Evolutionary conservation across 2,888 invertebrate species (phyloP).

Genomic region (Erebia epiphron): DNA sequence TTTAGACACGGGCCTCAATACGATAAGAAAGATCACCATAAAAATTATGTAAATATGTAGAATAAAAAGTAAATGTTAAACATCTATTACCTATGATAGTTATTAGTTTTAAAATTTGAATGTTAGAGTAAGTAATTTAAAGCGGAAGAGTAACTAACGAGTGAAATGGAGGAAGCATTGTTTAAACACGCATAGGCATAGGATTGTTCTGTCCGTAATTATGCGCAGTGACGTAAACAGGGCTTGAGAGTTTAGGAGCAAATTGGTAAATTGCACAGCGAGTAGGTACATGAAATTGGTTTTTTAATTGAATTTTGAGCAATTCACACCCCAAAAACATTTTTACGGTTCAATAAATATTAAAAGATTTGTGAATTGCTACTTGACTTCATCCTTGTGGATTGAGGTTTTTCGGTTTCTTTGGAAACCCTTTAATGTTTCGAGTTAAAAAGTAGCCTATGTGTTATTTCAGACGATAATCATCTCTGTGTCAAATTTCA

Average conservation of each 20-base stretch:
- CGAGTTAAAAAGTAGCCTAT: no score
- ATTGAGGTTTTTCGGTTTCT: no score
- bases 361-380: not conserved
- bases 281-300: slow-evolving; percentile 3
- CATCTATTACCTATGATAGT: not conserved
- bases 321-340: slow-evolving; percentile 2
- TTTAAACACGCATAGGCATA: not conserved
- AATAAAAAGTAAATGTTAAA: no score
- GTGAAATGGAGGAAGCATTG: not conserved
- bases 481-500: no score
- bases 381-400: no score
- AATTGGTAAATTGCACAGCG: slow-evolving; percentile 8
- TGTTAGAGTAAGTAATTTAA: no score
- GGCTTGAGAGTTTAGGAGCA: not conserved
- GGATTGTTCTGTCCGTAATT: not conserved
- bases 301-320: slow-evolving; percentile 17
- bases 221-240: slow-evolving; percentile 1
- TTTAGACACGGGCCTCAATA: no score
- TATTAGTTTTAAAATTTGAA: not conserved
- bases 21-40: no score
- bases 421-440: no score
- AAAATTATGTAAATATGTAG: no score
- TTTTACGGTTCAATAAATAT: not conserved
- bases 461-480: no score
- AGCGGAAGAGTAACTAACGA: not conserved